phyloP scores from a whole-genome alignment of 2,797 vertebrate species.

The Borostomias antarcticus region DNA sequence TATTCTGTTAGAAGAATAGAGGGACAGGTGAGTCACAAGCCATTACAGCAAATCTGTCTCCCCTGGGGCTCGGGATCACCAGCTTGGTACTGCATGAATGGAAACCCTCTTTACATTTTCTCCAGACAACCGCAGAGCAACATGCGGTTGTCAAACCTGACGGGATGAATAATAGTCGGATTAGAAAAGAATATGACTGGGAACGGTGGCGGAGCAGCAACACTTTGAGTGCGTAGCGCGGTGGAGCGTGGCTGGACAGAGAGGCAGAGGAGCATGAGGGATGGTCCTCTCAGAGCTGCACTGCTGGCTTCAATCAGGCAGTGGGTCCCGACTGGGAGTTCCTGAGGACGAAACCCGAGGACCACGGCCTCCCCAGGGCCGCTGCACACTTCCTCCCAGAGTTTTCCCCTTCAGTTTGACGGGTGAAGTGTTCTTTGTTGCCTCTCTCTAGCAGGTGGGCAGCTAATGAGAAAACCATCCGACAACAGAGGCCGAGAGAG shows the following conservation, averaged over 20 bases:
- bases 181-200: not conserved
- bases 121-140: constrained; percentile 19
- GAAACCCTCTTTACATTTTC: constrained; percentile 25
- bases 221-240: not conserved
- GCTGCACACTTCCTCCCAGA: constrained; percentile 43
- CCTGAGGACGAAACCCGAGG: constrained; percentile 55
- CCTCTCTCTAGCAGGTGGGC: constrained; percentile 53
- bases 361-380: constrained; percentile 54
- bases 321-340: constrained; percentile 42
- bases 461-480: constrained; percentile 71
- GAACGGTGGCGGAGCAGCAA: constrained; percentile 9
- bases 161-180: constrained; percentile 6
- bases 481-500: constrained; percentile 30
- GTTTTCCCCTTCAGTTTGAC: constrained; percentile 55
- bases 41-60: constrained; percentile 23
- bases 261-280: not conserved
- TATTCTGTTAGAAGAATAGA: constrained; percentile 21
- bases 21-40: constrained; percentile 19
- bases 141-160: constrained; percentile 17
- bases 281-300: not conserved
- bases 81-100: constrained; percentile 20
- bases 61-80: constrained; percentile 25
- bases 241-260: not conserved
- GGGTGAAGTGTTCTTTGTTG: constrained; percentile 54
- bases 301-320: constrained; percentile 26